Evolutionary conservation across 2,113 vertebrate species (phyloP).

Genomic region (Coreoperca whiteheadi): DNA sequence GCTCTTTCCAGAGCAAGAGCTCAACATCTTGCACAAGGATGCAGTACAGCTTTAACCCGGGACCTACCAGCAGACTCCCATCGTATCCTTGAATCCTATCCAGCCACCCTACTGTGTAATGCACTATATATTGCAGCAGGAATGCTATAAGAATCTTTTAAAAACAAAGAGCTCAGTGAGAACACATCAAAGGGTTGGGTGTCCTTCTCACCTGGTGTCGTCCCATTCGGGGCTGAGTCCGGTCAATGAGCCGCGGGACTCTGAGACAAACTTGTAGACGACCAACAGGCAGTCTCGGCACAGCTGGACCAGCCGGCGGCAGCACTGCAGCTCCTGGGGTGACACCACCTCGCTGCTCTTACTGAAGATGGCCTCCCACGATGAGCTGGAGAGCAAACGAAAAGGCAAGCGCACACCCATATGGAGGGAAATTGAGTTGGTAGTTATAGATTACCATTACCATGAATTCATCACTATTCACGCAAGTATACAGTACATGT

Average conservation of each 20-base stretch:
- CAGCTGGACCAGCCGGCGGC: slow-evolving; percentile 94
- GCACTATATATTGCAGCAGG: slow-evolving; percentile 14
- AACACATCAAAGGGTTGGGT: not conserved
- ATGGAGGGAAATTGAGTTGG: not conserved
- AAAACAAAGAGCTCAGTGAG: slow-evolving; percentile 21
- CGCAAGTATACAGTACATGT: too few species aligned
- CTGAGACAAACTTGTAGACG: slow-evolving; percentile 94
- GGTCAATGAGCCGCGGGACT: slow-evolving; percentile 89
- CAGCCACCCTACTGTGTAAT: slow-evolving; percentile 1
- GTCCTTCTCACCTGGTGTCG: slow-evolving; percentile 90
- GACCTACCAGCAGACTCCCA: slow-evolving; percentile 1
- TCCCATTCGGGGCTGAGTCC: slow-evolving; percentile 91
- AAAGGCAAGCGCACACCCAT: not conserved
- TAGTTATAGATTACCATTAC: not conserved
- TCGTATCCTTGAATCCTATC: slow-evolving; percentile 5
- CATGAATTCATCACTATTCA: not conserved
- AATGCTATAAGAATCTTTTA: not conserved
- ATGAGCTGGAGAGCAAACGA: slow-evolving; percentile 82
- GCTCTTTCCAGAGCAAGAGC: slow-evolving; percentile 15
- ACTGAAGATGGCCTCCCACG: slow-evolving; percentile 94
- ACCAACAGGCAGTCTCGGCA: slow-evolving; percentile 96
- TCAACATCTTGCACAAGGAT: slow-evolving; percentile 3
- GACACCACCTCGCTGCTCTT: slow-evolving; percentile 92
- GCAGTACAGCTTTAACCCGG: not conserved
- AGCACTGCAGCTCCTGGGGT: slow-evolving; percentile 92